A percentile compares a stretch with the other conserved stretches of the same genome.
These are phyloP conservation scores for Cheiracanthium punctorium DNA, from an alignment of 2,888 invertebrate species.

Conservation along the genomic window DNA sequence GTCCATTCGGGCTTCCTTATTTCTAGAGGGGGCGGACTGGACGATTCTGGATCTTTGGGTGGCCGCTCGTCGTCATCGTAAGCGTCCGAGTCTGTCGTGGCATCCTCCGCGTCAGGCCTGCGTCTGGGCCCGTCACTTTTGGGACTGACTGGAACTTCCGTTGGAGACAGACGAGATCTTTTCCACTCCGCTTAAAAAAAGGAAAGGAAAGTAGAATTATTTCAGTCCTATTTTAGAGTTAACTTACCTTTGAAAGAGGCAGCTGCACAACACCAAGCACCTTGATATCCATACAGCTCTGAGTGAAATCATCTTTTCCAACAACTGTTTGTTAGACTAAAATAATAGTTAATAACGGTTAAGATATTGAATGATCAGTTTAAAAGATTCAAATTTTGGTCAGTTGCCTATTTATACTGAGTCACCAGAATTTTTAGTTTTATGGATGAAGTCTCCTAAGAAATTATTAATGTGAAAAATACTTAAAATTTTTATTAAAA, in stretches of 20 bases:
- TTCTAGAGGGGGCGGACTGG: constrained; percentile 18
- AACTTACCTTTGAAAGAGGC: constrained; percentile 27
- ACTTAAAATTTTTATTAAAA: too few species aligned
- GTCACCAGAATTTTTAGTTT: too few species aligned
- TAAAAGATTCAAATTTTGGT: too few species aligned
- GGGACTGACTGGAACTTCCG: constrained; percentile 30
- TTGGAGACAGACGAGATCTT: constrained; percentile 48
- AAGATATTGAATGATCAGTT: too few species aligned
- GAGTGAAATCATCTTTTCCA: background rate
- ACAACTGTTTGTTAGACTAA: background rate
- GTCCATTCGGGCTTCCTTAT: constrained; percentile 36
- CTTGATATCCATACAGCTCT: background rate
- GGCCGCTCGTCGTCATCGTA: constrained; percentile 55
- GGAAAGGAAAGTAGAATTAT: constrained; percentile 8
- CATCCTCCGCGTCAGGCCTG: constrained; percentile 40
- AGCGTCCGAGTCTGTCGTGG: constrained; percentile 51
- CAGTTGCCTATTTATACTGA: too few species aligned
- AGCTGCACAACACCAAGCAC: background rate
- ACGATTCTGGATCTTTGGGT: constrained; percentile 1
- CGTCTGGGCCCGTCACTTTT: constrained; percentile 31
- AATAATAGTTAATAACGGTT: background rate
- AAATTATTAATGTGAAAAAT: too few species aligned
- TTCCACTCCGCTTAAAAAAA: constrained; percentile 63
- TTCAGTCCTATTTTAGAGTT: background rate
- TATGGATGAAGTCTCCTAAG: too few species aligned